These are phyloP conservation scores for Ditula angustiorana DNA, from an alignment of 2,888 invertebrate species.

Conservation along the genomic window DNA sequence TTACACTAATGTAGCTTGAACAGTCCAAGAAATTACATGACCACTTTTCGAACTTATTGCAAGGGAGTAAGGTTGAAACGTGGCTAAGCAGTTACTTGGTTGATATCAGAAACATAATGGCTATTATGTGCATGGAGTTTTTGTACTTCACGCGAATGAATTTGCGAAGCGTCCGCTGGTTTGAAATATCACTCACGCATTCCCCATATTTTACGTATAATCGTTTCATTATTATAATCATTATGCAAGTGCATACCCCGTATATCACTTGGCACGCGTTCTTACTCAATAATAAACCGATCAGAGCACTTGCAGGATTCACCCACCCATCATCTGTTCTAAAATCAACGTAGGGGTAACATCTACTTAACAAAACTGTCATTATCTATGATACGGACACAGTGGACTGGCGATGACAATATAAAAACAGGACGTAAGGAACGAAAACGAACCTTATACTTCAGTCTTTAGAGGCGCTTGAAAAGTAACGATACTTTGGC, in stretches of 20 bases:
- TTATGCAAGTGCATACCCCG: background rate
- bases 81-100: no score
- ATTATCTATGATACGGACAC: conserved; percentile 73
- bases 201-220: no score
- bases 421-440: conserved; percentile 26
- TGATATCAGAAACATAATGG: no score
- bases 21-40: no score
- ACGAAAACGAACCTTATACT: background rate
- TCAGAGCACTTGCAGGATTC: conserved; percentile 5
- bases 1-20: no score
- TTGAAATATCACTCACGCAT: no score
- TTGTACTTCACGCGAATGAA: no score
- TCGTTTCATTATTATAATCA: background rate
- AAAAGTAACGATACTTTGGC: background rate
- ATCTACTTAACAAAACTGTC: conserved; percentile 74
- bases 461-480: background rate
- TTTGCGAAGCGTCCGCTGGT: no score
- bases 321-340: conserved; percentile 43
- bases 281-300: conserved; percentile 17
- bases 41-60: no score
- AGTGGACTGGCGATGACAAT: conserved; percentile 56
- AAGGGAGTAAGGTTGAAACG: no score
- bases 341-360: conserved; percentile 74
- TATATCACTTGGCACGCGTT: conserved; percentile 6
- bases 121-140: no score